These are phyloP conservation scores for Malacosoma neustria DNA, from an alignment of 2,888 invertebrate species.

Conservation along the genomic window DNA sequence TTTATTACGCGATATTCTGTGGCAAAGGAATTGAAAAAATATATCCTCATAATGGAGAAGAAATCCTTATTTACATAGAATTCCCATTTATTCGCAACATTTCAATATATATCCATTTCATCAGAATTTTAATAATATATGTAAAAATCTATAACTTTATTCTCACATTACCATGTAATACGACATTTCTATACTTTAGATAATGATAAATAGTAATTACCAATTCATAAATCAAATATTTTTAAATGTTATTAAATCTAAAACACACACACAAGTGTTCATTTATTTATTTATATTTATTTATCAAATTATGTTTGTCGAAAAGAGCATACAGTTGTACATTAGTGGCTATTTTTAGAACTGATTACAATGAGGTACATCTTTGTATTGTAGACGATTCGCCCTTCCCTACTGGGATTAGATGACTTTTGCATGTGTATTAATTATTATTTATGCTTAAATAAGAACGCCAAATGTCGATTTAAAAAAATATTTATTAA, in stretches of 20 bases:
- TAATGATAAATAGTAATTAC: conserved; percentile 15
- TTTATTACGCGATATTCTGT: conserved; percentile 54
- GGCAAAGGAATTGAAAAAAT: conserved; percentile 41
- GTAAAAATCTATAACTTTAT: conserved; percentile 50
- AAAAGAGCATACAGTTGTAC: conserved; percentile 25
- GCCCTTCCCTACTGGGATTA: conserved; percentile 8
- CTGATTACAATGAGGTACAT: conserved; percentile 48
- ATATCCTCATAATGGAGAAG: conserved; percentile 37
- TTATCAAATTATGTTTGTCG: conserved; percentile 30
- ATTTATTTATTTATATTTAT: not conserved
- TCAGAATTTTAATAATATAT: conserved; percentile 35
- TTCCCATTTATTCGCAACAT: conserved; percentile 54
- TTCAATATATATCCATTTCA: conserved; percentile 54
- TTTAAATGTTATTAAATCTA: conserved; percentile 1
- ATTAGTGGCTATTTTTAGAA: conserved; percentile 24
- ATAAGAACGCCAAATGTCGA: conserved; percentile 38
- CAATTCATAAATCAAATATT: conserved; percentile 9
- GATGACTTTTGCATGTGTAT: not conserved
- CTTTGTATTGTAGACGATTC: conserved; percentile 37
- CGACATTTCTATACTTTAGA: conserved; percentile 36
- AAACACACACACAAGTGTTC: conserved; percentile 30
- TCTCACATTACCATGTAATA: conserved; percentile 45
- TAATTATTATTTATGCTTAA: not conserved
- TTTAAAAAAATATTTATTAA: conserved; percentile 45
- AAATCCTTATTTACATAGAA: conserved; percentile 47